Evolutionary conservation across 2,888 invertebrate genomes (phyloP), one percentile per base, ranked within the genome.

Genomic region (Torymus texanus): DNA sequence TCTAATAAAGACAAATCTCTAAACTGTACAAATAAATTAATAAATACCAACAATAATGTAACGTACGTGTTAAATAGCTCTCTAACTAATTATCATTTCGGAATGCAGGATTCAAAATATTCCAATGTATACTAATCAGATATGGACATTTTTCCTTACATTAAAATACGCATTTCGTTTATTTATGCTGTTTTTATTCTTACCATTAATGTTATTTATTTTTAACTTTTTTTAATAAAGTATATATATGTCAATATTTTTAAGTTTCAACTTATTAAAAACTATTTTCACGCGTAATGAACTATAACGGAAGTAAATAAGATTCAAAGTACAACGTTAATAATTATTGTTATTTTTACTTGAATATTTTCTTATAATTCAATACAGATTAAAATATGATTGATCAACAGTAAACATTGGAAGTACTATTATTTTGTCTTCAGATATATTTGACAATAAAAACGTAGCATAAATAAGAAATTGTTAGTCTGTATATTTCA

Each of bases 11-110:
- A 67, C 55, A 51, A 55, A 74, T 65, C 53, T 81, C 13, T 72
- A 65, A 74, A 68, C 79, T 81, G 73, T 81, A 81, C 72, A 81
- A 76, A 79, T 81, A 75, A 78, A 75, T 73, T 73, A 76, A 73
- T 80, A 78, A 78, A 81, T 75, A 75, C 51, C 59, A 79, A 78
- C 72, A 78, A 75, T 78, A 66, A 65, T 53, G 68, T 65, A 75
- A 67, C 16, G 14, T 24, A 78, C 41, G 75, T 68, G 29, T 72
- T 72, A 66, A 78, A 66, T 71, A 81, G 18, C 56, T 74, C 56
- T 74, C 56, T 72, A 81, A 77, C 67, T 80, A 75, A 67, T 62
- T 55, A 63, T 76, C 29, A 78, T 62, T 78, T 68, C 4, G 74
- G 71, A 81, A 81, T 78, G 80, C 67, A 75, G 71, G 66, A 66